These are phyloP conservation scores for Ashinkailepas kermadecensis DNA, from an alignment of 2,888 invertebrate genomes.

Conservation along the genomic window DNA sequence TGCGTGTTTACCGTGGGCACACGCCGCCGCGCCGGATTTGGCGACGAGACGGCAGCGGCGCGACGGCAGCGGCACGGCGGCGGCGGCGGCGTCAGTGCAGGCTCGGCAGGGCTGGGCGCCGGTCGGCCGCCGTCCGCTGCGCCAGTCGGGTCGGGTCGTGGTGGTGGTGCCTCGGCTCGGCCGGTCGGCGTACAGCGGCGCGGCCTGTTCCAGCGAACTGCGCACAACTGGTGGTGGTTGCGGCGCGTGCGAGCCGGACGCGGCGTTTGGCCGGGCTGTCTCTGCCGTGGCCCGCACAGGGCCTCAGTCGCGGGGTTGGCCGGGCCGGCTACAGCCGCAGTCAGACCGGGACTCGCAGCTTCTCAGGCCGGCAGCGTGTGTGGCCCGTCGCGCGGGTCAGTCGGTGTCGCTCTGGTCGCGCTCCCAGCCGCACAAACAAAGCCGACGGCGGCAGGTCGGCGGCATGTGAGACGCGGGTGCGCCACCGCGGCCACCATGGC, in stretches of 20 bases:
- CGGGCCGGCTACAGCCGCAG: no score
- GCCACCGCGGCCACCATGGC: not conserved
- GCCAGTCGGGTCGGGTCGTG: not conserved
- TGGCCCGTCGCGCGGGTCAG: no score
- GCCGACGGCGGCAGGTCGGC: no score
- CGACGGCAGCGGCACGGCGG: not conserved
- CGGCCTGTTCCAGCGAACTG: not conserved
- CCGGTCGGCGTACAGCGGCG: no score
- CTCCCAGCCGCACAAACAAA: no score
- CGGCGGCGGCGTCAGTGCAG: not conserved
- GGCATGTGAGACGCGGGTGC: no score
- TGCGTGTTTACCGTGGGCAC: conserved; percentile 2
- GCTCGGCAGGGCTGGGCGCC: not conserved
- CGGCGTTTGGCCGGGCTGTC: not conserved
- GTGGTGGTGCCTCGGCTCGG: not conserved
- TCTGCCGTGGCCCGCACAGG: no score
- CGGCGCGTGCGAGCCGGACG: not conserved
- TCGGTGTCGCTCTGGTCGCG: no score
- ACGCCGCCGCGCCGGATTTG: not conserved
- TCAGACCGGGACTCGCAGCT: no score
- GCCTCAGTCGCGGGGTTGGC: no score
- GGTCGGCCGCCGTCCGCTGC: not conserved
- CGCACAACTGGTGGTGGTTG: not conserved
- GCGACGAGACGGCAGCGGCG: not conserved
- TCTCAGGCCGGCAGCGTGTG: no score